phyloP scores from a whole-genome alignment of 2,113 vertebrate species.

The Meriones unguiculatus region DNA sequence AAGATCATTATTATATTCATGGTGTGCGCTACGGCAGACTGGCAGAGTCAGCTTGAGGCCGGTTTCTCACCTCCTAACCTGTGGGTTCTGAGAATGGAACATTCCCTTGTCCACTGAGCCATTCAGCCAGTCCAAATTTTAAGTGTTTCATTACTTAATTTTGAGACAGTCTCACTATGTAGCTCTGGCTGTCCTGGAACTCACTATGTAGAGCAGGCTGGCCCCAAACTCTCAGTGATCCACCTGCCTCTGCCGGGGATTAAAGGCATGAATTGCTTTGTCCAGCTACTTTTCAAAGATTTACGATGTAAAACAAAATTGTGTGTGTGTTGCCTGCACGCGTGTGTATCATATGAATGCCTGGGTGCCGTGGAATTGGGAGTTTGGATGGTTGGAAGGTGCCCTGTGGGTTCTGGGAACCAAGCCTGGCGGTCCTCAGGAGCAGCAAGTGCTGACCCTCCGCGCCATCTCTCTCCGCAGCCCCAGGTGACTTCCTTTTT shows the following conservation, averaged over 20 bases:
- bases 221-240: not conserved
- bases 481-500: not conserved
- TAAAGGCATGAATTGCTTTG: rapidly evolving
- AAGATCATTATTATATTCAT: not conserved
- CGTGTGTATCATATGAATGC: not conserved
- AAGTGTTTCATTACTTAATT: not conserved
- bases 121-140: not conserved
- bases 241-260: not conserved
- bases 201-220: not conserved
- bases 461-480: not conserved
- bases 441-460: not conserved
- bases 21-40: not conserved
- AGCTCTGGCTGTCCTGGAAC: not conserved
- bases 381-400: not conserved
- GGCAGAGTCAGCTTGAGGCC: not conserved
- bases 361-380: not conserved
- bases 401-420: not conserved
- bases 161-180: not conserved
- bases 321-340: not conserved
- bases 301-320: not conserved
- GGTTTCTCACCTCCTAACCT: not conserved
- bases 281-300: not conserved
- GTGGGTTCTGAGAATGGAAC: not conserved
- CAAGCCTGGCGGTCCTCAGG: not conserved
- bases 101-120: not conserved